Conservation (phyloP, 2,888 invertebrate species). For the Allacma fusca region DNA sequence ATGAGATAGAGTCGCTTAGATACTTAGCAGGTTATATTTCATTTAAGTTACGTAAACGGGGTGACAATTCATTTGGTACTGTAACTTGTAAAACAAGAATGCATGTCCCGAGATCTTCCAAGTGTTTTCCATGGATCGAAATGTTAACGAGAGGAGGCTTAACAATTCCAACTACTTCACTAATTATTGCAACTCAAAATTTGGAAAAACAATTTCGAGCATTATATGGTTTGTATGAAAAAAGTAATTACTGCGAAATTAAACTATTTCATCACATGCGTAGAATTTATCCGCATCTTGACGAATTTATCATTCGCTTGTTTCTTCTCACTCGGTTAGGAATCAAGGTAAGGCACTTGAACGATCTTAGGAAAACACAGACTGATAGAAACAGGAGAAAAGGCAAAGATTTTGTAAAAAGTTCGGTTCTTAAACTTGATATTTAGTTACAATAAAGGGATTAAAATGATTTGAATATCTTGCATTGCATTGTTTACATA, state of each 20-base stretch:
- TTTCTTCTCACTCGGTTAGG: slow-evolving; percentile 14
- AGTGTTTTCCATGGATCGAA: background rate
- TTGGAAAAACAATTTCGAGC: slow-evolving; percentile 15
- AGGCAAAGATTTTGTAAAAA: background rate
- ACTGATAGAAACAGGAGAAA: background rate
- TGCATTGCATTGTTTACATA: too few relatives aligned
- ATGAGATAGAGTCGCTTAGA: background rate
- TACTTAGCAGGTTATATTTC: slow-evolving; percentile 35
- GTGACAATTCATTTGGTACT: background rate
- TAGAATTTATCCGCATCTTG: background rate
- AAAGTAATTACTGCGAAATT: background rate
- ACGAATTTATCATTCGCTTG: background rate
- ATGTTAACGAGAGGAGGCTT: slow-evolving; percentile 23
- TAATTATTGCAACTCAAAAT: background rate
- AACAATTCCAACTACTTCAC: background rate
- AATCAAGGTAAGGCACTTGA: slow-evolving; percentile 13
- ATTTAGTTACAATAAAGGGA: too few relatives aligned
- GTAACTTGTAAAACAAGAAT: background rate
- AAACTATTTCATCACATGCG: background rate
- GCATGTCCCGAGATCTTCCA: background rate
- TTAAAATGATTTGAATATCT: too few relatives aligned
- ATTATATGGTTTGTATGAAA: slow-evolving; percentile 9
- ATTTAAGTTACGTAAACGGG: slow-evolving; percentile 11
- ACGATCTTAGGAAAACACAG: slow-evolving; percentile 2
- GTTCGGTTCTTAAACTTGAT: background rate